A percentile compares a stretch with the other conserved stretches of the same genome.
Conservation (phyloP, 2,888 invertebrate genomes). For the Caenorhabditis angaria region DNA sequence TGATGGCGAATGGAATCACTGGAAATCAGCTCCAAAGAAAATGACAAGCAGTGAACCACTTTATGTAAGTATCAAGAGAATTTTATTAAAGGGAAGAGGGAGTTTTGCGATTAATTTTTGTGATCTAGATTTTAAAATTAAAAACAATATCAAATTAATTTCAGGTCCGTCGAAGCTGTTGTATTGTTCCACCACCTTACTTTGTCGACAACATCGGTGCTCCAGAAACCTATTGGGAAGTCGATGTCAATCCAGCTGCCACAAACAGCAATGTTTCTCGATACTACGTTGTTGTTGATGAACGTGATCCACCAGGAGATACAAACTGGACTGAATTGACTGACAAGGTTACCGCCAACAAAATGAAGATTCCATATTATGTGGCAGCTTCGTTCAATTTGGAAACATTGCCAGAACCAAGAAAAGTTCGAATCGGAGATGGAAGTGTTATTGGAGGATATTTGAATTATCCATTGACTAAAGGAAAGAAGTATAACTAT, state of each 20-base stretch:
- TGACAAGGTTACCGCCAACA: conserved; percentile 71
- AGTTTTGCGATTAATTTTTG: conserved; percentile 1
- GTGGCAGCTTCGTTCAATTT: conserved; percentile 71
- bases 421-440: conserved; percentile 67
- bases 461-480: conserved; percentile 71
- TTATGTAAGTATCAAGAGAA: conserved; percentile 41
- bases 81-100: not conserved
- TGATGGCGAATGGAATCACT: conserved; percentile 69
- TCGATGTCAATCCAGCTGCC: conserved; percentile 67
- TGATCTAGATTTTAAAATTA: not conserved
- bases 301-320: conserved; percentile 71
- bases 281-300: conserved; percentile 72
- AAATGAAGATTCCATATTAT: conserved; percentile 69
- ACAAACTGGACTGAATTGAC: conserved; percentile 71
- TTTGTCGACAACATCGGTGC: conserved; percentile 68
- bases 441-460: conserved; percentile 72
- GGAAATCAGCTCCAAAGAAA: conserved; percentile 69
- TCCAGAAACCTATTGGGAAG: conserved; percentile 65
- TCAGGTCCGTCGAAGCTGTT: conserved; percentile 61
- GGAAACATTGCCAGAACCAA: conserved; percentile 66
- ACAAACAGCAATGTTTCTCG: conserved; percentile 71
- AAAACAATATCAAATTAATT: conserved; percentile 3
- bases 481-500: conserved; percentile 72
- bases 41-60: conserved; percentile 59
- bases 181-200: conserved; percentile 72